Percentiles rank a stretch among this genome's conserved stretches.
Conservation (phyloP, 2,113 vertebrate genomes). For the Mesoclemmys tuberculata region DNA sequence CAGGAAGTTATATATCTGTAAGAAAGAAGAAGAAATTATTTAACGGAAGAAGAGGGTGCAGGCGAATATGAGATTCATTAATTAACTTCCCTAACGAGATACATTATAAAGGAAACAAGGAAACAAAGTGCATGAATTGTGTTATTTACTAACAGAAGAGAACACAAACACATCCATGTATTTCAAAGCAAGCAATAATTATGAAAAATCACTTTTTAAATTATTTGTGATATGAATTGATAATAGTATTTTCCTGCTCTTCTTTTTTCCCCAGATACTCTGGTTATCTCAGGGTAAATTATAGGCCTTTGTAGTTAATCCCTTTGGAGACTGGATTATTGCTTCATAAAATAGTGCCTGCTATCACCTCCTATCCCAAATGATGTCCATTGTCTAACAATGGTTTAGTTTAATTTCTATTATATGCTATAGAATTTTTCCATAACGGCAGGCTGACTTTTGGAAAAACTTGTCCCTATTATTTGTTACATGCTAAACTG, state of each 20-base stretch:
- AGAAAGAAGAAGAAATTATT: not conserved
- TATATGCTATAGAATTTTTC: not conserved
- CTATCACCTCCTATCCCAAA: not conserved
- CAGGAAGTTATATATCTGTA: not conserved
- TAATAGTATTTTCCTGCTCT: not conserved
- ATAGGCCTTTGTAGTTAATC: not conserved
- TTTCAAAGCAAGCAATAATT: not conserved
- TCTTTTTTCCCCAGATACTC: not conserved
- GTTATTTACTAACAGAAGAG: not conserved
- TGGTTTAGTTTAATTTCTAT: not conserved
- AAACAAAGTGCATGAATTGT: not conserved
- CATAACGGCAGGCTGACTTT: not conserved
- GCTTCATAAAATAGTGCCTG: not conserved
- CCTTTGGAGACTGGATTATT: not conserved
- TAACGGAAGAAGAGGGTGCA: not conserved
- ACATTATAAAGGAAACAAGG: not conserved
- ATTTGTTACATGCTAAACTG: not conserved
- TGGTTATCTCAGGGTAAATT: not conserved
- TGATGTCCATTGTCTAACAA: not conserved
- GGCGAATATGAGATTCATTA: not conserved
- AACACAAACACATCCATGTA: rapidly evolving
- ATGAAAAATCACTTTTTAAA: not conserved
- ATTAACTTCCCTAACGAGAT: not conserved
- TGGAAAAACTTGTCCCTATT: not conserved
- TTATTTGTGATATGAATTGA: not conserved